Percentiles rank a stretch among this genome's conserved stretches.
Conservation (phyloP, 2,113 vertebrate species). For the Pungitius pungitius region DNA sequence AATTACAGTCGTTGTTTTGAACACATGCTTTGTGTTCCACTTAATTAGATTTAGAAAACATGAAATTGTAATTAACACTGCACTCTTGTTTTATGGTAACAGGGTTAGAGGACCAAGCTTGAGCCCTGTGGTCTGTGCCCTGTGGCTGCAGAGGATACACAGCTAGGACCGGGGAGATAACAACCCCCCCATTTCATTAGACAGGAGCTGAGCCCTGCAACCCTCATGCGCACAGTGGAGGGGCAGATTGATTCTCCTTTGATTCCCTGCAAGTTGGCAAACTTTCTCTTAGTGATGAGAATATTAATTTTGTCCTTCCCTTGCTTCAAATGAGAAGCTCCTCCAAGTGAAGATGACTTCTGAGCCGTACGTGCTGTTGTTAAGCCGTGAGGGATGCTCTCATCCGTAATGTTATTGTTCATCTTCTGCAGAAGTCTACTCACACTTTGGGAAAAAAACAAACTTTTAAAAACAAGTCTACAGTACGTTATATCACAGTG, state of each 20-base stretch:
- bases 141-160: slow-evolving; percentile 28
- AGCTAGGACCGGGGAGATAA: slow-evolving; percentile 49
- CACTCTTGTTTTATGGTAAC: no score
- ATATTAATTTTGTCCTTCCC: slow-evolving; percentile 73
- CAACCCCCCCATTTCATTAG: slow-evolving; percentile 55
- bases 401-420: slow-evolving; percentile 19
- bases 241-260: slow-evolving; percentile 61
- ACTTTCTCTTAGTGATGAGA: slow-evolving; percentile 65
- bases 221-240: slow-evolving; percentile 28
- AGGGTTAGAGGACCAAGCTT: no score
- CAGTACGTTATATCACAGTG: background rate
- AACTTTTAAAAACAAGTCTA: background rate
- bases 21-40: background rate
- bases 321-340: slow-evolving; percentile 41
- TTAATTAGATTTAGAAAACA: background rate
- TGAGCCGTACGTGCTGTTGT: slow-evolving; percentile 25
- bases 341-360: slow-evolving; percentile 44
- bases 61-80: no score
- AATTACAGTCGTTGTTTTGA: background rate
- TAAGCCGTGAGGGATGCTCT: slow-evolving; percentile 26
- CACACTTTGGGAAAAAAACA: background rate
- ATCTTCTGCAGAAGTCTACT: background rate
- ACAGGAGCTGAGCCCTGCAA: slow-evolving; percentile 55
- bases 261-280: slow-evolving; percentile 65
- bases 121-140: no score